phyloP scores from a whole-genome alignment of 2,113 vertebrate genomes.

The Colistium nudipinnis region DNA sequence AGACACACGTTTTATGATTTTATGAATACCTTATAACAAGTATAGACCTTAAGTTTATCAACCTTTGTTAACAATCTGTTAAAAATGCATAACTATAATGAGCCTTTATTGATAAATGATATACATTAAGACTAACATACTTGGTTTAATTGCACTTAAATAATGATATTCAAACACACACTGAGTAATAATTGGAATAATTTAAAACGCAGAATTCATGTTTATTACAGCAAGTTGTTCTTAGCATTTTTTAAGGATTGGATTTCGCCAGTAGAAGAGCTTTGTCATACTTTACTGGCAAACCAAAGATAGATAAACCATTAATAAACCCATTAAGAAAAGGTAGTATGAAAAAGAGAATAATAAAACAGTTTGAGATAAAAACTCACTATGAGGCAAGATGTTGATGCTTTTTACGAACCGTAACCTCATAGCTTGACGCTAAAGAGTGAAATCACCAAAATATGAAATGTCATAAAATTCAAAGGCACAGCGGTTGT shows the following conservation, averaged over 20 bases:
- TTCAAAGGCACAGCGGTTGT: slow-evolving; percentile 50
- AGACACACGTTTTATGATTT: too few species aligned
- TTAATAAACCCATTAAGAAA: background rate
- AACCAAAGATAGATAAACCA: background rate
- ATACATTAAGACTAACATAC: background rate
- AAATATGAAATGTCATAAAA: slow-evolving; percentile 42
- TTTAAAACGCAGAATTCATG: background rate
- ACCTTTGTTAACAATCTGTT: too few species aligned
- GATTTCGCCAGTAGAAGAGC: background rate
- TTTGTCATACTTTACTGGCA: background rate
- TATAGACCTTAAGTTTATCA: too few species aligned
- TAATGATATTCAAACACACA: background rate
- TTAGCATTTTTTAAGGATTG: background rate
- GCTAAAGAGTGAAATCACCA: slow-evolving; percentile 13
- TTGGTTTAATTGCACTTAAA: background rate
- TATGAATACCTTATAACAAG: too few species aligned
- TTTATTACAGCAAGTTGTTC: background rate
- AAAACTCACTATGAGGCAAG: background rate
- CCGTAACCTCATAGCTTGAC: background rate
- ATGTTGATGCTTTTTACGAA: background rate
- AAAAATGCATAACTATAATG: too few species aligned
- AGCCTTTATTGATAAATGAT: background rate
- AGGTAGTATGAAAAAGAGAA: background rate
- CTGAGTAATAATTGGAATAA: too few species aligned
- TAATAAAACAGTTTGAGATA: background rate